These are phyloP conservation scores for Lepidocyrtoides sp. DNA, from an alignment of 2,888 invertebrate species.

Conservation along the genomic window DNA sequence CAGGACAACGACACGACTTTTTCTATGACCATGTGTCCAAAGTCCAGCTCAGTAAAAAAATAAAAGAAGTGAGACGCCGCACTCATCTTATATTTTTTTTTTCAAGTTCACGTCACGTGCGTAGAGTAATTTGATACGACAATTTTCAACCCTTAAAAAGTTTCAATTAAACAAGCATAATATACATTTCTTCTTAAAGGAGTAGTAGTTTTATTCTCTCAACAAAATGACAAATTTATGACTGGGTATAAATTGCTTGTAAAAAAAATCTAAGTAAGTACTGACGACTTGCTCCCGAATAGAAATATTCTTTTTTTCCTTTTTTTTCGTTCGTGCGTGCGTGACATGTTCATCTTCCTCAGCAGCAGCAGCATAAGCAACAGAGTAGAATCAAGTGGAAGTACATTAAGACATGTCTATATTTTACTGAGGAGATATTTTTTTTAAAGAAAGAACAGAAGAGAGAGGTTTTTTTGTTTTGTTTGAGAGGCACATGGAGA, in stretches of 20 bases:
- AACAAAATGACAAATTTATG: constrained; percentile 72
- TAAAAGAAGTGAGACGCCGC: neutral
- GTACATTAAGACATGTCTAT: constrained; percentile 50
- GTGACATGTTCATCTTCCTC: constrained; percentile 30
- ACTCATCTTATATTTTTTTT: neutral
- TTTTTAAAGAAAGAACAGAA: constrained; percentile 29
- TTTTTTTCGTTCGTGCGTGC: neutral
- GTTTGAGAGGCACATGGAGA: no score
- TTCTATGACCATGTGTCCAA: constrained; percentile 55
- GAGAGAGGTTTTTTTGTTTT: neutral
- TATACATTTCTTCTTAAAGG: neutral
- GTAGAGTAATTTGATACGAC: constrained; percentile 68
- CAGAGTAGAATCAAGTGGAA: no score
- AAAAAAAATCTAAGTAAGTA: neutral
- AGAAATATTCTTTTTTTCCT: neutral
- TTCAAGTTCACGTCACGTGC: constrained; percentile 52
- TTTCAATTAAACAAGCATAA: constrained; percentile 45
- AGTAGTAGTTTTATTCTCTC: neutral
- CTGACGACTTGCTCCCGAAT: neutral
- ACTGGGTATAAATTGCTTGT: constrained; percentile 66
- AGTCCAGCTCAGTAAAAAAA: neutral
- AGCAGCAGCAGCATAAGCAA: constrained; percentile 7
- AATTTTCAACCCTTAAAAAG: constrained; percentile 26
- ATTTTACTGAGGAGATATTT: constrained; percentile 3
- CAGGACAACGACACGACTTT: constrained; percentile 4